Base-by-base conservation (phyloP, 92 coral and sea anemone genomes). In the Bergia puertoricense region DNA sequence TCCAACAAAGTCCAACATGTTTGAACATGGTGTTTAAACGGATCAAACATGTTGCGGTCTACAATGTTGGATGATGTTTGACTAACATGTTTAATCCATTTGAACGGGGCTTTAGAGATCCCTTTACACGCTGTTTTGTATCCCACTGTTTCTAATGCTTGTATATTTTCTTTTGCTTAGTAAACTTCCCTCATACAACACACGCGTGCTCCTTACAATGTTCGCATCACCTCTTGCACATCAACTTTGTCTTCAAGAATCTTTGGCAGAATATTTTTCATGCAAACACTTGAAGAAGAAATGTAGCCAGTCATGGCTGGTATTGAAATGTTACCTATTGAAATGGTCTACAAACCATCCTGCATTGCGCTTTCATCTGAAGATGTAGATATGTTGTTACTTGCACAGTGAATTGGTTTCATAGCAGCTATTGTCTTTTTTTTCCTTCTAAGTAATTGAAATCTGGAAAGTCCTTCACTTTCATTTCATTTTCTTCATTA, bases 151-250 rank as follows among this genome's bases (percentile, higher is more conserved):
- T 62, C 94, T 45, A n/a, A 86, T 67, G 37, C 85, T 81, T 51
- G 94, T 91, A 86, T 91, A 93, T 72, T 93, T 90, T 50, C 85
- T 67, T 68, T 89, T 93, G 77, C 92, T 86, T 20, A 93, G 45
- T 9, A 91, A 75, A 30, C 90, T 94, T 39, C 94, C 91, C 43
- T 93, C 96, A 76, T 91, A 90, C 79, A 93, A 46, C 59, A 72
- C 82, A 36, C 91, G 88, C 81, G 91, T 79, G 86, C 94, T 93
- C 40, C 96, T 8, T 8, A 91, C 56, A 30, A 80, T 23, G 62
- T 92, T 92, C 71, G 84, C 73, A 41, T 85, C 76, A 50, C 94
- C 89, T 13, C 54, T 82, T 79, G 44, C 93, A 85, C 92, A 18
- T 94, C 82, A 11, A 92, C 78, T 76, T 92, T 88, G 45, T 65